phyloP scores from a whole-genome alignment of 1,140 invertebrate species.

The Drosophila ambigua region DNA sequence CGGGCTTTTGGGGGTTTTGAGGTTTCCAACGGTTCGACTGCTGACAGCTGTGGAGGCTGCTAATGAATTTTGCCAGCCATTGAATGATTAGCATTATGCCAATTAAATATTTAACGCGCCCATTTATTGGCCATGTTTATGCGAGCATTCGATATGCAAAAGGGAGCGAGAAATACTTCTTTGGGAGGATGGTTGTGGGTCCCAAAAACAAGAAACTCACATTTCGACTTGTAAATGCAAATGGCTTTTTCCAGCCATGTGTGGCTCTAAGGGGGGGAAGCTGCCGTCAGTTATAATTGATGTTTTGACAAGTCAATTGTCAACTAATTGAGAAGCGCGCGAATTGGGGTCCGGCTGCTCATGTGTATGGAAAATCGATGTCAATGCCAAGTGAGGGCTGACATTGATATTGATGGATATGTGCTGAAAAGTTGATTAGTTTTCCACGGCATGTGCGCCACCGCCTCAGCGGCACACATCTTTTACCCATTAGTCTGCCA shows the following conservation, averaged over 20 bases:
- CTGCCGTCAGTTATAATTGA: slow-evolving; percentile 69
- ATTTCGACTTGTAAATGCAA: slow-evolving; percentile 65
- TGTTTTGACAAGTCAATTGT: slow-evolving; percentile 76
- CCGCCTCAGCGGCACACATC: not conserved
- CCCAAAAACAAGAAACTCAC: slow-evolving; percentile 50
- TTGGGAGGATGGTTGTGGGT: not conserved
- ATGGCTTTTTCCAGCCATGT: slow-evolving; percentile 39
- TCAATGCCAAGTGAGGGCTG: slow-evolving; percentile 31
- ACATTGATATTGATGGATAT: slow-evolving; percentile 13
- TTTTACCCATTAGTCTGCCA: too few relatives aligned
- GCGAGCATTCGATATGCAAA: slow-evolving; percentile 55
- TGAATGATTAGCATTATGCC: slow-evolving; percentile 74
- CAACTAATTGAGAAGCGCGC: slow-evolving; percentile 57
- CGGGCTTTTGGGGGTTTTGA: slow-evolving; percentile 40
- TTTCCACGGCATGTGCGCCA: not conserved
- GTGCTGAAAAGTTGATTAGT: slow-evolving; percentile 11
- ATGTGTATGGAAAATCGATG: slow-evolving; percentile 9
- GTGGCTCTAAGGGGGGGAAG: not conserved
- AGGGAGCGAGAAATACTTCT: not conserved
- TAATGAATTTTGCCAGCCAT: slow-evolving; percentile 72
- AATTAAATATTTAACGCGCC: slow-evolving; percentile 74
- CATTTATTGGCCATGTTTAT: slow-evolving; percentile 63
- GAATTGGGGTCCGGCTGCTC: not conserved
- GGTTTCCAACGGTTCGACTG: slow-evolving; percentile 33
- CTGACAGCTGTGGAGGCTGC: slow-evolving; percentile 52